These are phyloP conservation scores for Chalcis sispes DNA, from an alignment of 2,888 invertebrate genomes.

Conservation along the genomic window DNA sequence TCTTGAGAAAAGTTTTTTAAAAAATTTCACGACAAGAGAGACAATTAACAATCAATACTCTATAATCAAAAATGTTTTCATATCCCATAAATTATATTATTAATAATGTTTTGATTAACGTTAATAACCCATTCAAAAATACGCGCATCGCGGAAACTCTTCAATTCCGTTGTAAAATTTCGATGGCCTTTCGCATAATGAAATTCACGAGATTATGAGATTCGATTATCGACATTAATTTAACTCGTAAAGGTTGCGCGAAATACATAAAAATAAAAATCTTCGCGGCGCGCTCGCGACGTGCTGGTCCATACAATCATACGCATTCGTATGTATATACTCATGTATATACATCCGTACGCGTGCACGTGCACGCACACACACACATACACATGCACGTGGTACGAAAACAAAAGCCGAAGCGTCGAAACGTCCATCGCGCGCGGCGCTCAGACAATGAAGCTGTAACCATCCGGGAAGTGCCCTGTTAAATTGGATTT, in stretches of 20 bases:
- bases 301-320: too few relatives aligned
- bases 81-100: too few relatives aligned
- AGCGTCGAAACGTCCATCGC: slow-evolving; percentile 9
- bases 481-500: slow-evolving; percentile 47
- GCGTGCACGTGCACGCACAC: neutral
- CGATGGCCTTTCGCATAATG: neutral
- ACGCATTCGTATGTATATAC: too few relatives aligned
- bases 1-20: too few relatives aligned
- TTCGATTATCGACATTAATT: slow-evolving; percentile 20
- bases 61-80: too few relatives aligned
- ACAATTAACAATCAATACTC: too few relatives aligned
- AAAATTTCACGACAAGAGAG: too few relatives aligned
- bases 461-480: slow-evolving; percentile 42
- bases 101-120: too few relatives aligned
- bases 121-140: too few relatives aligned
- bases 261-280: slow-evolving; percentile 28
- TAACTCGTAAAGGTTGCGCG: neutral
- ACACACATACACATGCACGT: neutral
- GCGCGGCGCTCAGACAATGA: slow-evolving; percentile 35
- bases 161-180: neutral
- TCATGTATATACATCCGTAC: neutral
- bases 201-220: neutral
- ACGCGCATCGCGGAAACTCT: too few relatives aligned
- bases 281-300: neutral
- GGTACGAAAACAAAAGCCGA: slow-evolving; percentile 1